Evolutionary conservation across 2,113 vertebrate species (phyloP), one percentile per base, ranked within the genome.

Genomic region (Accipiter cooperii): DNA sequence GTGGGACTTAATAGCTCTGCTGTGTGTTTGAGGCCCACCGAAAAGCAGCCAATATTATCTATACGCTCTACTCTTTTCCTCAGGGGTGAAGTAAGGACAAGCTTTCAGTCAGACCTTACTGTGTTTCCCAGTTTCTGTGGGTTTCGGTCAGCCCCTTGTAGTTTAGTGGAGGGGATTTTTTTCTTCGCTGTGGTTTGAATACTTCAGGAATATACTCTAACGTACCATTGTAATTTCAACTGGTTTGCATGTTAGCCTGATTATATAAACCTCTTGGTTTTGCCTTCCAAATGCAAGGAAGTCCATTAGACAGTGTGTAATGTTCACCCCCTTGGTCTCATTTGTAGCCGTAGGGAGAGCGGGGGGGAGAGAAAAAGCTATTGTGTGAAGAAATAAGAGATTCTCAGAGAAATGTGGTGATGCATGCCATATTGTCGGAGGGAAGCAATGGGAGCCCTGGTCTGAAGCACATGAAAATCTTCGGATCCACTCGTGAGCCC

Each of bases 31-130:
- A 40, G 57, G 34, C 64, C 83, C 51, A 88, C n/a, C 22, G 6
- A 94, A 91, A 54, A 55, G 64, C 61, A 76, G 66, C 9, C 70
- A 90, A 17, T 66, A 26, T 70, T 89, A 61, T 71, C 69, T 63
- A 84, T 84, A 46, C 2, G 3, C 16, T 49, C 40, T 17, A 8
- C 9, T 81, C 25, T 92, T 94, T 80, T 91, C 85, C 87, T 75
- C 46, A 29, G 73, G 84, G 95, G 75, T 97, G 76, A 97, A 61
- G 49, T 84, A 80, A 97, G 95, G 96, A 97, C 96, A 97, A 57
- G 42, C 22, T 90, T 94, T 89, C 91, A 61, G 66, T 57, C 65
- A 95, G 84, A 91, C 42, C 17, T 92, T 74, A 61, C 55, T 7
- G 6, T 70, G 51, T 74, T 95, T 97, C 79, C 78, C 65, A 94